Conservation (phyloP, 2,888 invertebrate species). For the Brachyptera putata region DNA sequence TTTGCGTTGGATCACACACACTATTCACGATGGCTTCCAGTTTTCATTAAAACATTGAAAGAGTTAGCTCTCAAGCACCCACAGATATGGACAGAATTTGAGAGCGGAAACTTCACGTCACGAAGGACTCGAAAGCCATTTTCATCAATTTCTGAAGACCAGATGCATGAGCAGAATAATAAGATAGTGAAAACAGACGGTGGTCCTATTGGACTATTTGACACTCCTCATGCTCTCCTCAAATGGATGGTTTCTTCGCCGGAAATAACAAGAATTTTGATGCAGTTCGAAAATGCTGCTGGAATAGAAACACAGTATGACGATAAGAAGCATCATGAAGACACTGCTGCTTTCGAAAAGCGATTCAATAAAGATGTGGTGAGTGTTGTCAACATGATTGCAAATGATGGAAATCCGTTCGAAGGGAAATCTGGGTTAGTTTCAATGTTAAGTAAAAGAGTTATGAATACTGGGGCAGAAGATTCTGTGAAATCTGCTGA, state of each 20-base stretch:
- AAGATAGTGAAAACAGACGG: slow-evolving; percentile 17
- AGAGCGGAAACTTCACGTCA: slow-evolving; percentile 21
- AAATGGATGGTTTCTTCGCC: neutral
- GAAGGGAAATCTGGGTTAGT: neutral
- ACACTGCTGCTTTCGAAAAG: neutral
- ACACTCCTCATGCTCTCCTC: neutral
- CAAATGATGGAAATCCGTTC: slow-evolving; percentile 17
- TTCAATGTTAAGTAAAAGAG: neutral
- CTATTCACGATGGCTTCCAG: slow-evolving; percentile 31
- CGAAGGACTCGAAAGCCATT: slow-evolving; percentile 19
- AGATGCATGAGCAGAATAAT: slow-evolving; percentile 24
- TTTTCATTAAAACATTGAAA: slow-evolving; percentile 29
- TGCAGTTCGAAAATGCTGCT: neutral
- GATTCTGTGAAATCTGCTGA: neutral
- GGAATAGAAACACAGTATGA: neutral
- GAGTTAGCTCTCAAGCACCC: slow-evolving; percentile 18
- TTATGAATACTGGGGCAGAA: neutral
- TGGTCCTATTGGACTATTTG: slow-evolving; percentile 14
- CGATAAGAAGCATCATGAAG: neutral
- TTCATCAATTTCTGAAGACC: slow-evolving; percentile 21
- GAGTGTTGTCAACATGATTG: neutral
- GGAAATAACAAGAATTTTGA: neutral
- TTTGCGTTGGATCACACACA: slow-evolving; percentile 28
- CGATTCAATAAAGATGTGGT: neutral
- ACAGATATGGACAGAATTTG: slow-evolving; percentile 13